phyloP scores from a whole-genome alignment of 1,140 invertebrate genomes.

The Papilio polytes region DNA sequence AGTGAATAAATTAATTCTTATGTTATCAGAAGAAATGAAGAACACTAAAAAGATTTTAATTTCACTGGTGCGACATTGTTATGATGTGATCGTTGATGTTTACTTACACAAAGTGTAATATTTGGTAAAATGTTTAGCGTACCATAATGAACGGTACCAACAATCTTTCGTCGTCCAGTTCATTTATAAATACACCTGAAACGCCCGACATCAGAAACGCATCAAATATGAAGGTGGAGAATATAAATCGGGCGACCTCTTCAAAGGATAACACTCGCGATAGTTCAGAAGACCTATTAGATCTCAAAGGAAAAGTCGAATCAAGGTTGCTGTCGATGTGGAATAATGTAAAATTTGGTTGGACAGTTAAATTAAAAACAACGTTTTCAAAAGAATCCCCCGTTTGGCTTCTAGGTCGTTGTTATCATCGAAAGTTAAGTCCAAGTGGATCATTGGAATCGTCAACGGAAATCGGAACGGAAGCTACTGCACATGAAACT shows the following conservation, averaged over 20 bases:
- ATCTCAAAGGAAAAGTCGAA: constrained; percentile 91
- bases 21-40: constrained; percentile 23
- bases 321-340: constrained; percentile 92
- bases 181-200: constrained; percentile 50
- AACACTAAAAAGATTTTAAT: constrained; percentile 4
- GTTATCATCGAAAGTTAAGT: constrained; percentile 90
- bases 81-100: constrained; percentile 19
- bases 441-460: constrained; percentile 86
- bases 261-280: constrained; percentile 71
- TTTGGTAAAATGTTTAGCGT: constrained; percentile 30
- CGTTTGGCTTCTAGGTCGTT: constrained; percentile 92
- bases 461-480: constrained; percentile 86
- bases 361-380: constrained; percentile 91
- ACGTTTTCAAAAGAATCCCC: constrained; percentile 94
- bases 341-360: constrained; percentile 96
- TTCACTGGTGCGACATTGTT: constrained; percentile 17
- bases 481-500: constrained; percentile 83
- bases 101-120: constrained; percentile 33
- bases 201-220: constrained; percentile 52
- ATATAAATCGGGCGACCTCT: constrained; percentile 51
- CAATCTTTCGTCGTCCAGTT: constrained; percentile 53
- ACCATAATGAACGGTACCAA: constrained; percentile 66
- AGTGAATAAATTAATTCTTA: background rate
- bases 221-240: constrained; percentile 55
- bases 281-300: constrained; percentile 77